Evolutionary conservation across 2,888 invertebrate genomes (phyloP), one percentile per base, ranked within the genome.

Genomic region (Platycheirus rosarum): DNA sequence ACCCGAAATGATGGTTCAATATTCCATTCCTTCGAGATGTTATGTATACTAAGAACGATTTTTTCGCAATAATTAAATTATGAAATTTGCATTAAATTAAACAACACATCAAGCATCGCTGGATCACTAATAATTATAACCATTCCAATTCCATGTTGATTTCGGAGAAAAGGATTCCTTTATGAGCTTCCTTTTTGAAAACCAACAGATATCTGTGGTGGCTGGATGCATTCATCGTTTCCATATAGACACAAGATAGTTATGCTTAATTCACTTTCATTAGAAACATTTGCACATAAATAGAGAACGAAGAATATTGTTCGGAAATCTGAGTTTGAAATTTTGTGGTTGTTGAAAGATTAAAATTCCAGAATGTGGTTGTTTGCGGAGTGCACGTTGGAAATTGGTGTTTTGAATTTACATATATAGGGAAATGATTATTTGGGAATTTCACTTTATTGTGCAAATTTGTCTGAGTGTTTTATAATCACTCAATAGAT

Each of bases 71-170:
- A 78, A 78, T 78, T 78, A 78, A 78, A 78, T 78, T 78, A 78
- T 60, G 13, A 73, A 77, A 78, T 78, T 78, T 78, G 77, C 77
- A 78, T 78, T 78, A 73, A 78, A 78, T 78, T 78, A 78, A 73
- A 65, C 63, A 71, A 29, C 16, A 11, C 16, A n/a, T 26, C 65
- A 53, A 37, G 0, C 42, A 53, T 53, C 20, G 35, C 18, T 53
- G 62, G 29, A 55, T 46, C 16, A 55, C 29, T 49, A 55, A 46
- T 18, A 63, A 62, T n/a, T n/a, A n/a, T n/a, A n/a, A n/a, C n/a
- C n/a, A 20, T 3, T 32, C 32, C 8, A 26, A 29, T 23, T 60
- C 20, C 35, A 13, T 63, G 40, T n/a, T 11, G 16, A n/a, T 37
- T 13, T 29, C 9, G 4, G 9, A 18, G 26, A 29, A 6, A 63